These are phyloP conservation scores for Formicarius rufipectus DNA, from an alignment of 2,113 vertebrate species.

Conservation along the genomic window DNA sequence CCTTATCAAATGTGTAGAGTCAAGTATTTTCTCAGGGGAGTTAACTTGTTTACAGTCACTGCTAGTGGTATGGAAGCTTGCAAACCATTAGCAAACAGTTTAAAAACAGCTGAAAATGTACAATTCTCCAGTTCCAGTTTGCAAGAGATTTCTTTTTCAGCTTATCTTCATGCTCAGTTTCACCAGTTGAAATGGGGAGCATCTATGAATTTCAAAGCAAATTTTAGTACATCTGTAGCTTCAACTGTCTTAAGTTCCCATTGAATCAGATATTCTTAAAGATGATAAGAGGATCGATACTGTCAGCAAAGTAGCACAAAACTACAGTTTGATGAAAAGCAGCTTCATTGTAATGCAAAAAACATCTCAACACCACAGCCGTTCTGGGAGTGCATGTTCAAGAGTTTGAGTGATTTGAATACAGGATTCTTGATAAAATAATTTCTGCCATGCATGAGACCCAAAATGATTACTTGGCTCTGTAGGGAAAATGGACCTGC, in stretches of 20 bases:
- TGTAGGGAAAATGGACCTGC: conserved; percentile 48
- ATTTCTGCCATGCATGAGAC: conserved; percentile 15
- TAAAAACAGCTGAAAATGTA: not conserved
- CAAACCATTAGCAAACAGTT: not conserved
- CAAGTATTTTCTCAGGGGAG: not conserved
- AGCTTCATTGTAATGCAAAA: conserved; percentile 42
- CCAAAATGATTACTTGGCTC: conserved; percentile 27
- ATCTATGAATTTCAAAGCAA: not conserved
- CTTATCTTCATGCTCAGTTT: not conserved
- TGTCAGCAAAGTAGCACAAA: conserved; percentile 36
- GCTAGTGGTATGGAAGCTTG: not conserved
- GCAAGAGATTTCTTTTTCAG: not conserved
- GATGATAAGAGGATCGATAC: conserved; percentile 26
- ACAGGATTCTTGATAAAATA: conserved; percentile 50
- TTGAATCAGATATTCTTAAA: conserved; percentile 49
- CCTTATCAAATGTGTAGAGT: not conserved
- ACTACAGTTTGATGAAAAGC: not conserved
- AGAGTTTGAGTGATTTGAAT: conserved; percentile 55
- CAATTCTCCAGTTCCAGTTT: not conserved
- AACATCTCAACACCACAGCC: not conserved
- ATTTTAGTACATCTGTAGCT: conserved; percentile 8
- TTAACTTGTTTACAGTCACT: not conserved
- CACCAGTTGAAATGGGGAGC: not conserved
- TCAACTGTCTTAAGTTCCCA: conserved; percentile 47
- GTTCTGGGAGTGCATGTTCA: not conserved